Percentiles rank a stretch among this genome's conserved stretches.
Evolutionary conservation across 2,797 vertebrate genomes (phyloP).

Genomic region (Pelochelys cantorii): DNA sequence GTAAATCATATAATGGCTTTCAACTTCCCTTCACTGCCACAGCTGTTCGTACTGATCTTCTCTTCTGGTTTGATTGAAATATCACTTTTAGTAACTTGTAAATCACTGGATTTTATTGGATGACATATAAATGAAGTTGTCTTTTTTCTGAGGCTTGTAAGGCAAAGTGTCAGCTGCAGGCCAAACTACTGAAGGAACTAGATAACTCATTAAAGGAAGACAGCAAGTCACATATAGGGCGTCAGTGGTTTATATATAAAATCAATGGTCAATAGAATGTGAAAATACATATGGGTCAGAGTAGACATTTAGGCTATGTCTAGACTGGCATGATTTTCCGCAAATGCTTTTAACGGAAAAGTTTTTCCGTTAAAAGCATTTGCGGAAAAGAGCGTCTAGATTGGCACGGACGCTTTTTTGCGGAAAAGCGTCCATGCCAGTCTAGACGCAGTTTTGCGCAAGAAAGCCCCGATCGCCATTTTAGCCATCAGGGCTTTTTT

Average conservation of each 20-base stretch:
- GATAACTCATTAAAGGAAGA: background rate
- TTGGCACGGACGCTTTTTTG: no score
- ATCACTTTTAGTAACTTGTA: background rate
- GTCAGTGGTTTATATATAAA: background rate
- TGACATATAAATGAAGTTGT: fast-evolving
- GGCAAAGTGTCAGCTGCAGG: background rate
- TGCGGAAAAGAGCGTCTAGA: no score
- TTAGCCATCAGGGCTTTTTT: no score
- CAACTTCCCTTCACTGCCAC: conserved; percentile 26
- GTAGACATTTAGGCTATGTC: no score
- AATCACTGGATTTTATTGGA: background rate
- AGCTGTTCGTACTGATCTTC: conserved; percentile 44
- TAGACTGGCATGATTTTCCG: no score
- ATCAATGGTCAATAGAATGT: background rate
- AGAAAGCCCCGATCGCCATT: no score
- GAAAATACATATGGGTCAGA: fast-evolving
- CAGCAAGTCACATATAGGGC: background rate
- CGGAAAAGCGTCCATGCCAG: no score
- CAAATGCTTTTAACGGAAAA: no score
- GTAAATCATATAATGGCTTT: conserved; percentile 49
- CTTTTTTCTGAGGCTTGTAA: background rate
- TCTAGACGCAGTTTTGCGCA: no score
- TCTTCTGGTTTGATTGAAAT: conserved; percentile 50
- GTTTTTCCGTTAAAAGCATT: no score
- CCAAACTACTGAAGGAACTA: fast-evolving